phyloP scores from a whole-genome alignment of 2,888 invertebrate genomes.

The Lordiphosa andalusiaca region DNA sequence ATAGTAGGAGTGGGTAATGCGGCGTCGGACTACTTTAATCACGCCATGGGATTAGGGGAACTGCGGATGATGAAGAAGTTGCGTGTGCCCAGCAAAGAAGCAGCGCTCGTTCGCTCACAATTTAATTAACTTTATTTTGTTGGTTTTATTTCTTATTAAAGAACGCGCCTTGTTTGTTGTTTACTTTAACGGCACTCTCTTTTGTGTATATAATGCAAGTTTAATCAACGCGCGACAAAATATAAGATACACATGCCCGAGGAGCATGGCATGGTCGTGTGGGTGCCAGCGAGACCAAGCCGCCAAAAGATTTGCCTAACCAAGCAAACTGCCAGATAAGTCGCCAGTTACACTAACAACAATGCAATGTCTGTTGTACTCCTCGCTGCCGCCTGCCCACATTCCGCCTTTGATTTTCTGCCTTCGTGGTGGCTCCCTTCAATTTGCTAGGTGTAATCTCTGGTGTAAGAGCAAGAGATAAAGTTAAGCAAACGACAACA shows the following conservation, averaged over 20 bases:
- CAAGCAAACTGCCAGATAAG: constrained; percentile 48
- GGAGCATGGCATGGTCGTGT: not conserved
- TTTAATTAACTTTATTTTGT: constrained; percentile 74
- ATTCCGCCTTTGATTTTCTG: constrained; percentile 52
- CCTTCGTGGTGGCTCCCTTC: constrained; percentile 11
- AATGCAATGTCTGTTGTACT: constrained; percentile 36
- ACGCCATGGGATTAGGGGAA: constrained; percentile 73
- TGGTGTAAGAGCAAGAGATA: constrained; percentile 53
- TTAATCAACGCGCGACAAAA: constrained; percentile 69
- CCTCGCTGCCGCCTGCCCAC: not conserved
- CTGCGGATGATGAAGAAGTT: constrained; percentile 71
- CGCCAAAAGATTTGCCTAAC: constrained; percentile 62
- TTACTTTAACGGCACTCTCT: constrained; percentile 61
- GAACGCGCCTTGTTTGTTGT: constrained; percentile 52
- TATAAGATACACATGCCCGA: constrained; percentile 24
- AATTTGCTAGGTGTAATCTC: constrained; percentile 69
- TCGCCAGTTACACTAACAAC: constrained; percentile 33
- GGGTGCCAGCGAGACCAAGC: not conserved
- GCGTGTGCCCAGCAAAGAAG: constrained; percentile 40
- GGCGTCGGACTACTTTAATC: constrained; percentile 67
- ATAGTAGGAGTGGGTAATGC: constrained; percentile 8
- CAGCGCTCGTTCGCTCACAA: constrained; percentile 54
- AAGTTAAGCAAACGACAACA: constrained; percentile 66
- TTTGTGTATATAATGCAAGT: constrained; percentile 64
- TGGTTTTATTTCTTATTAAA: constrained; percentile 66